Conservation (phyloP, 2,888 invertebrate genomes). For the Bellardia pandia region DNA sequence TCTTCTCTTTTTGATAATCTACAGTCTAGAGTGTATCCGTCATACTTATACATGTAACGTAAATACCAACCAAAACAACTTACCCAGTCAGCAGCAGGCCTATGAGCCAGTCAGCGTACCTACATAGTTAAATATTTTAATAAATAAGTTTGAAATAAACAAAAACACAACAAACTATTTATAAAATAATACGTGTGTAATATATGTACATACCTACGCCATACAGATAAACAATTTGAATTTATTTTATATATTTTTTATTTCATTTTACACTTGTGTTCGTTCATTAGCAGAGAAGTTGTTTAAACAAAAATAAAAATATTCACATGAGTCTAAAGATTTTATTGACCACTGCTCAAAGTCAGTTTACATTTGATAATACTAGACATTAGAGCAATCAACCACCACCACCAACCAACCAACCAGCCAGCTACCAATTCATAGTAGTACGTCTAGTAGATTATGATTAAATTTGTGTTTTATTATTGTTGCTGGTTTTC, state of each 20-base stretch:
- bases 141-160: slow-evolving; percentile 59
- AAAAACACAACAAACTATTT: slow-evolving; percentile 53
- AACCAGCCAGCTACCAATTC: slow-evolving; percentile 3
- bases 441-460: slow-evolving; percentile 27
- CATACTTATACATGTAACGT: slow-evolving; percentile 37
- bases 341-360: slow-evolving; percentile 66
- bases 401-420: slow-evolving; percentile 12
- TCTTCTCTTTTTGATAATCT: slow-evolving; percentile 59
- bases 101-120: slow-evolving; percentile 3
- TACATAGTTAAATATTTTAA: slow-evolving; percentile 47
- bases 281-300: slow-evolving; percentile 55
- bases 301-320: slow-evolving; percentile 44
- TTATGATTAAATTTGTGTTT: slow-evolving; percentile 39
- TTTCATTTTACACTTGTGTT: slow-evolving; percentile 63
- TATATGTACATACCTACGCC: slow-evolving; percentile 11
- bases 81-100: background rate
- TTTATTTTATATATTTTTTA: slow-evolving; percentile 18
- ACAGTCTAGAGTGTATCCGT: slow-evolving; percentile 21
- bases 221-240: slow-evolving; percentile 41
- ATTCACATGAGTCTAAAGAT: slow-evolving; percentile 66
- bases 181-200: slow-evolving; percentile 39
- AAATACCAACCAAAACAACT: slow-evolving; percentile 21
- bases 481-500: slow-evolving; percentile 12
- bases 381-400: slow-evolving; percentile 64
- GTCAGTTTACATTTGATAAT: slow-evolving; percentile 70